Percentiles rank a stretch among this genome's conserved stretches.
Conservation (phyloP, 2,888 invertebrate species). For the Parascotia fuliginaria region DNA sequence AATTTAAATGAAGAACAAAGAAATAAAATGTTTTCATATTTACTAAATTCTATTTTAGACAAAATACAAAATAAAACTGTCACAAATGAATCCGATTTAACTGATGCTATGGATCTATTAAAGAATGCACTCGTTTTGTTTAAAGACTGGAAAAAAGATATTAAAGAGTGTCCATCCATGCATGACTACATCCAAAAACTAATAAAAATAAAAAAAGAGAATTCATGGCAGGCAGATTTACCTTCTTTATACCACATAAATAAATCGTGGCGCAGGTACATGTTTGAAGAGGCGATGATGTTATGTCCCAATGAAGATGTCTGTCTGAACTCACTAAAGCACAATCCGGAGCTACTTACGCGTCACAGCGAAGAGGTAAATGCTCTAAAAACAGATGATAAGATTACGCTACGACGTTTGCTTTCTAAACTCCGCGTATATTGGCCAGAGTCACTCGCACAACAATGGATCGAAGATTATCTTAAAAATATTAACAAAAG, state of each 20-base stretch:
- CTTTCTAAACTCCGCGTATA: slow-evolving; percentile 65
- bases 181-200: slow-evolving; percentile 53
- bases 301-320: slow-evolving; percentile 50
- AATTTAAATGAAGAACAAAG: slow-evolving; percentile 54
- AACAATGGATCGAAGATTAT: slow-evolving; percentile 51
- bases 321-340: slow-evolving; percentile 68
- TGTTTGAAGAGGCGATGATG: slow-evolving; percentile 65
- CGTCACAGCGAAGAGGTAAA: slow-evolving; percentile 47
- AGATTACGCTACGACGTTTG: slow-evolving; percentile 43
- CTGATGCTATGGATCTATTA: slow-evolving; percentile 34
- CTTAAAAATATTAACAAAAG: slow-evolving; percentile 45
- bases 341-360: slow-evolving; percentile 61
- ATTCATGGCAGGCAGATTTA: slow-evolving; percentile 46
- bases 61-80: slow-evolving; percentile 44
- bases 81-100: slow-evolving; percentile 46
- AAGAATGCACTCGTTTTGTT: slow-evolving; percentile 49
- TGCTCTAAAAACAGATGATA: slow-evolving; percentile 49
- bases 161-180: slow-evolving; percentile 48
- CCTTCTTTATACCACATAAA: slow-evolving; percentile 54
- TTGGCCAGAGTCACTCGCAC: slow-evolving; percentile 58
- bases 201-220: slow-evolving; percentile 45
- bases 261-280: slow-evolving; percentile 60
- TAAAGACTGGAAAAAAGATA: slow-evolving; percentile 60
- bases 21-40: slow-evolving; percentile 59
- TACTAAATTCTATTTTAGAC: slow-evolving; percentile 42